Conservation (phyloP, 2,113 vertebrate species). For the Hyperoodon ampullatus region DNA sequence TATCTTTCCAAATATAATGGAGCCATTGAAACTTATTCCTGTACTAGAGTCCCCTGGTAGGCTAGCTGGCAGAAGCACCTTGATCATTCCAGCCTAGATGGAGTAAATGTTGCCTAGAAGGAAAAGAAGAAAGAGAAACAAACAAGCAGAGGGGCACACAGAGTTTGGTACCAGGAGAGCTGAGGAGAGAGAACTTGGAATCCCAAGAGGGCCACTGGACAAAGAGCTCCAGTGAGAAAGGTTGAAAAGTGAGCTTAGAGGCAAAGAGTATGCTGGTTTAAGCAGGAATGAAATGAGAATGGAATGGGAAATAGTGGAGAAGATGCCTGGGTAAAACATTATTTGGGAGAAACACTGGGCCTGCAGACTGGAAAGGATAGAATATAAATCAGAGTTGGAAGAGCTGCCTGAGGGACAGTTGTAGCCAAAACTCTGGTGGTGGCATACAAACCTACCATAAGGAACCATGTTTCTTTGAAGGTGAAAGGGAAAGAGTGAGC, state of each 20-base stretch:
- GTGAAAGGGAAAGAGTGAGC: background rate
- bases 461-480: background rate
- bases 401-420: background rate
- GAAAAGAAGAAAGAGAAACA: background rate
- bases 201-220: background rate
- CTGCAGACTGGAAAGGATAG: background rate
- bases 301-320: background rate
- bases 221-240: background rate
- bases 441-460: background rate
- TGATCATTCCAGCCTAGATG: background rate
- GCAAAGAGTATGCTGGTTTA: background rate
- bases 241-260: background rate
- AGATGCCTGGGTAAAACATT: background rate
- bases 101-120: background rate
- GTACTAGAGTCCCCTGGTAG: background rate
- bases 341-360: background rate
- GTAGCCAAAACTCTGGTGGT: background rate
- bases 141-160: background rate
- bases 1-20: slow-evolving; percentile 35
- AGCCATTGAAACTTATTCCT: background rate
- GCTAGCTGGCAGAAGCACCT: background rate
- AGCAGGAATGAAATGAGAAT: background rate
- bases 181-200: background rate
- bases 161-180: background rate
- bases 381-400: background rate